phyloP scores from a whole-genome alignment of 2,113 vertebrate species.

The Ramphastos sulfuratus region DNA sequence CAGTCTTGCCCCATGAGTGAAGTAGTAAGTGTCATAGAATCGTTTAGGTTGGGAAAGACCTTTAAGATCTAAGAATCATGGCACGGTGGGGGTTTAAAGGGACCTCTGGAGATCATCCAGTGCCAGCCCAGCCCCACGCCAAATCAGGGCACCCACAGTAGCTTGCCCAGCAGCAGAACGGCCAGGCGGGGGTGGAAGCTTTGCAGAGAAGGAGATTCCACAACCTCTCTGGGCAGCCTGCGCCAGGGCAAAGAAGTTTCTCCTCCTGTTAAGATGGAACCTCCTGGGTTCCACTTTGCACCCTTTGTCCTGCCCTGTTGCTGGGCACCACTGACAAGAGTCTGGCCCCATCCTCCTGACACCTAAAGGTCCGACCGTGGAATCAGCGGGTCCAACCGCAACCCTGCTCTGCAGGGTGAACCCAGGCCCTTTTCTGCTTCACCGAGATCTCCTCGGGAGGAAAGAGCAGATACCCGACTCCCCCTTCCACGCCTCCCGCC shows the following conservation, averaged over 20 bases:
- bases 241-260: too few relatives aligned
- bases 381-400: background rate
- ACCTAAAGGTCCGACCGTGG: background rate
- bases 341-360: too few relatives aligned
- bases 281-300: too few relatives aligned
- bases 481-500: background rate
- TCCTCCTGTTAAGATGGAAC: too few relatives aligned
- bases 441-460: fast-evolving
- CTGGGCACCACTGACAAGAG: too few relatives aligned
- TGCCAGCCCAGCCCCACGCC: background rate
- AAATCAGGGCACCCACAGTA: too few relatives aligned
- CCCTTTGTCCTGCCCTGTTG: too few relatives aligned
- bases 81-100: too few relatives aligned
- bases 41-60: background rate
- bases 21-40: fast-evolving
- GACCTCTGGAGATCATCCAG: background rate
- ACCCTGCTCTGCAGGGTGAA: background rate
- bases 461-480: fast-evolving
- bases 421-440: background rate
- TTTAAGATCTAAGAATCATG: background rate
- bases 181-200: too few relatives aligned
- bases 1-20: fast-evolving
- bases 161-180: too few relatives aligned
- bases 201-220: too few relatives aligned
- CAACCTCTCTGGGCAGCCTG: too few relatives aligned